These are phyloP conservation scores for Sciurus carolinensis DNA, from an alignment of 2,797 vertebrate species.

Conservation along the genomic window DNA sequence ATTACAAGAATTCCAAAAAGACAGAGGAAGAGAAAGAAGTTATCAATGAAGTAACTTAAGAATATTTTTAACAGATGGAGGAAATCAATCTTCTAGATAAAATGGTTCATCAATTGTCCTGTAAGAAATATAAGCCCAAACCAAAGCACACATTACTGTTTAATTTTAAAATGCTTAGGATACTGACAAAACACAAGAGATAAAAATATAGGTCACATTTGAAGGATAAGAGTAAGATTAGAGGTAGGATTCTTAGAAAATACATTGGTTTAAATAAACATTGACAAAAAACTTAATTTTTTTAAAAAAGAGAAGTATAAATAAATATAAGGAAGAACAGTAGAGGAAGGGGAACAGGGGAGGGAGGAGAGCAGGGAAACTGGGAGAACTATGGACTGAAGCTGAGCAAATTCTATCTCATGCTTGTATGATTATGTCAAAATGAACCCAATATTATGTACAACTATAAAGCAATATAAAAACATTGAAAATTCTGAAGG, in stretches of 20 bases:
- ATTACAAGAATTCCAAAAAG: background rate
- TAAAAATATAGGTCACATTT: background rate
- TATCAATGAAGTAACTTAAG: background rate
- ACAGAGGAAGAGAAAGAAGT: background rate
- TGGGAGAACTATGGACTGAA: too few relatives aligned
- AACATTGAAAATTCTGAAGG: constrained; percentile 11
- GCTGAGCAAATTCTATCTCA: too few relatives aligned
- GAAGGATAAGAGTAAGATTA: background rate
- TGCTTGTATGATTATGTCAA: too few relatives aligned
- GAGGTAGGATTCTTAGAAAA: background rate
- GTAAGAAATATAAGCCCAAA: constrained; percentile 25
- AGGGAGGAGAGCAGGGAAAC: too few relatives aligned
- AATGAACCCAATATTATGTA: too few relatives aligned
- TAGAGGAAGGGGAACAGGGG: too few relatives aligned
- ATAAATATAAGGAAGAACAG: too few relatives aligned
- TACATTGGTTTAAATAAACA: background rate
- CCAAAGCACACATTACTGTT: background rate
- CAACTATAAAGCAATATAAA: too few relatives aligned
- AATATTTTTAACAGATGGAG: background rate
- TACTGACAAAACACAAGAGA: constrained; percentile 12
- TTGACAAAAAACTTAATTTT: background rate
- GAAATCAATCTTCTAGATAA: constrained; percentile 18
- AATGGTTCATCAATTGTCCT: background rate
- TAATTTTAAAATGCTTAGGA: constrained; percentile 43
- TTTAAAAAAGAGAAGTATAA: too few relatives aligned